These are phyloP conservation scores for Andrena chrysosceles DNA, from an alignment of 2,888 invertebrate genomes.

Conservation along the genomic window DNA sequence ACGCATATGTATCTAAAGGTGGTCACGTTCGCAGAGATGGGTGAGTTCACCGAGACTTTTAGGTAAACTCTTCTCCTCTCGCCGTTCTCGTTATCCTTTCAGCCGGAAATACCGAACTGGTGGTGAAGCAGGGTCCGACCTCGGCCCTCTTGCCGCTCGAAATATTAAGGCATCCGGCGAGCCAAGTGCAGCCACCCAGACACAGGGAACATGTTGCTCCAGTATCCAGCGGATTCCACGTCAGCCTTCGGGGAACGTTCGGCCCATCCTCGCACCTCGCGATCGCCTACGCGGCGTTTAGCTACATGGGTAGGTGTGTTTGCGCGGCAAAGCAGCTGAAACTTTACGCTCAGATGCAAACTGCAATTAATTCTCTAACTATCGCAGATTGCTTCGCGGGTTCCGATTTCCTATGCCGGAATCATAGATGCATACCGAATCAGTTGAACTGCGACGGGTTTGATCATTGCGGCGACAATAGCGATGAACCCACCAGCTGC, in stretches of 20 bases:
- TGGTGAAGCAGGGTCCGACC: slow-evolving; percentile 89
- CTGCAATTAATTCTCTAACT: background rate
- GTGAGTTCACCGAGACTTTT: slow-evolving; percentile 72
- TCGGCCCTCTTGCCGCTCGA: slow-evolving; percentile 88
- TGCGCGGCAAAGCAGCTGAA: background rate
- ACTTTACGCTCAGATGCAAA: no score
- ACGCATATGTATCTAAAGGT: slow-evolving; percentile 89
- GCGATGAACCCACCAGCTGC: slow-evolving; percentile 89
- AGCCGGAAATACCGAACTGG: slow-evolving; percentile 88
- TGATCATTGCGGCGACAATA: slow-evolving; percentile 91
- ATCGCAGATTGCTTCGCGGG: slow-evolving; percentile 88
- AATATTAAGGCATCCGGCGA: slow-evolving; percentile 86
- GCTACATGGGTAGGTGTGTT: slow-evolving; percentile 87
- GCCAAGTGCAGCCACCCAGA: slow-evolving; percentile 78
- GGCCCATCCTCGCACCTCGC: slow-evolving; percentile 88
- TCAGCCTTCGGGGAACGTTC: slow-evolving; percentile 89
- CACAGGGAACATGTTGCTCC: slow-evolving; percentile 88
- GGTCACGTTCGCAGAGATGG: slow-evolving; percentile 87
- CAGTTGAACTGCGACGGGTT: slow-evolving; percentile 91
- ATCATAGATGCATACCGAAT: slow-evolving; percentile 89
- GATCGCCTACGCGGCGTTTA: slow-evolving; percentile 90
- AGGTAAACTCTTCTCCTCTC: no score
- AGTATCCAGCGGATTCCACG: slow-evolving; percentile 89
- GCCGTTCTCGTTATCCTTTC: background rate
- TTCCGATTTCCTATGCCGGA: slow-evolving; percentile 90